phyloP scores from a whole-genome alignment of 2,888 invertebrate species.

The Drosophila rellima region DNA sequence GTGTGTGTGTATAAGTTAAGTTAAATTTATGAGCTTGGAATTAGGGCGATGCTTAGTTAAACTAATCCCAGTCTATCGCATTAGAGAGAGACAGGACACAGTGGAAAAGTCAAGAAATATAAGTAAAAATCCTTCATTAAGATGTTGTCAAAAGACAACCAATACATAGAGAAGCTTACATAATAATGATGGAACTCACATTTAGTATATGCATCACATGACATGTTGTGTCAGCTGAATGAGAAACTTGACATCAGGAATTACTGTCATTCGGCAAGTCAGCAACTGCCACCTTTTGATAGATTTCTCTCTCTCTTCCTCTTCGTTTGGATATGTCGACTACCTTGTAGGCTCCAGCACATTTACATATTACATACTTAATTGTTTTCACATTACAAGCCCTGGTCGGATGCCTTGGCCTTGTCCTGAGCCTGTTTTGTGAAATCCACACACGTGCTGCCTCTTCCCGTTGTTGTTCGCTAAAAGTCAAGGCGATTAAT shows the following conservation, averaged over 20 bases:
- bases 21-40: slow-evolving; percentile 49
- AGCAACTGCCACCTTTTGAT: slow-evolving; percentile 7
- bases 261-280: slow-evolving; percentile 46
- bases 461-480: slow-evolving; percentile 1
- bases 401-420: slow-evolving; percentile 22
- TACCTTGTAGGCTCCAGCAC: slow-evolving; percentile 16
- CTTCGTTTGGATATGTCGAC: neutral
- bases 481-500: slow-evolving; percentile 76
- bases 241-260: slow-evolving; percentile 9
- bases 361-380: slow-evolving; percentile 77
- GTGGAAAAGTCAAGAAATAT: slow-evolving; percentile 13
- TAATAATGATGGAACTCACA: neutral
- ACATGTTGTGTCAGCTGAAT: slow-evolving; percentile 21
- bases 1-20: slow-evolving; percentile 31
- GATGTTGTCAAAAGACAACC: neutral
- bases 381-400: slow-evolving; percentile 73
- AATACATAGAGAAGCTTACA: neutral
- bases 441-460: slow-evolving; percentile 31
- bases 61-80: slow-evolving; percentile 7
- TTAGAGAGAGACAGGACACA: neutral
- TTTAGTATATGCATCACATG: slow-evolving; percentile 7
- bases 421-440: slow-evolving; percentile 27
- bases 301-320: neutral
- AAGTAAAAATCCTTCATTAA: neutral
- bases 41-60: slow-evolving; percentile 10